Conservation (phyloP, 2,888 invertebrate genomes). For the Poecilus cupreus region DNA sequence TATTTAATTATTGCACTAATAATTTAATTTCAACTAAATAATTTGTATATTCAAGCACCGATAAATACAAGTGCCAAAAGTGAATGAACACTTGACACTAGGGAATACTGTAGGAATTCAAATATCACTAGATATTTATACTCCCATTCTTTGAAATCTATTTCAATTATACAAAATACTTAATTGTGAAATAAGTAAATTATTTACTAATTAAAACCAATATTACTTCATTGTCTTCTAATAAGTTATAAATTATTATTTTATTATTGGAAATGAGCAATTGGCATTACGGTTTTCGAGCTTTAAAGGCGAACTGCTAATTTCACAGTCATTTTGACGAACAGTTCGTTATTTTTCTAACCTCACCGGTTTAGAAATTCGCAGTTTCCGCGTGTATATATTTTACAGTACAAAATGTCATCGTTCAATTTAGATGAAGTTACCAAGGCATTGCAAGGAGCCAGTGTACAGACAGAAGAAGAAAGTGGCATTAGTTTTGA, state of each 20-base stretch:
- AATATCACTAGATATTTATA: not conserved
- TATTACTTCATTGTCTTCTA: not conserved
- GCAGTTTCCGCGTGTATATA: conserved; percentile 45
- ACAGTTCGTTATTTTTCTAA: conserved; percentile 52
- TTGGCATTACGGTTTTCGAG: not conserved
- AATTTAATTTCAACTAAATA: conserved; percentile 11
- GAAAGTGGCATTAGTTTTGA: conserved; percentile 85
- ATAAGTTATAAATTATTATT: not conserved
- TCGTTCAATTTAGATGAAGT: conserved; percentile 77
- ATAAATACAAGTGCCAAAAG: conserved; percentile 10
- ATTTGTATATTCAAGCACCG: conserved; percentile 6
- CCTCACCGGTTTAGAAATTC: conserved; percentile 37
- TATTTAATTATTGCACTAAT: conserved; percentile 22
- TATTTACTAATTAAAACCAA: not conserved
- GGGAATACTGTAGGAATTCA: not conserved
- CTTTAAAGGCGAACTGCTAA: not conserved
- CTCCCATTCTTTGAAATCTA: not conserved
- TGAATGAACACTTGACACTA: conserved; percentile 16
- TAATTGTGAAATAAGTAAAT: not conserved
- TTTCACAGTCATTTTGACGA: conserved; percentile 38
- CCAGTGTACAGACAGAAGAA: conserved; percentile 69
- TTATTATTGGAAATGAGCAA: not conserved
- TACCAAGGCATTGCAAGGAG: conserved; percentile 72
- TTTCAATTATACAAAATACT: not conserved
- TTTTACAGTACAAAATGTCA: conserved; percentile 70